Conservation (phyloP, 2,113 vertebrate genomes). For the Oxygymnocypris stewartii region DNA sequence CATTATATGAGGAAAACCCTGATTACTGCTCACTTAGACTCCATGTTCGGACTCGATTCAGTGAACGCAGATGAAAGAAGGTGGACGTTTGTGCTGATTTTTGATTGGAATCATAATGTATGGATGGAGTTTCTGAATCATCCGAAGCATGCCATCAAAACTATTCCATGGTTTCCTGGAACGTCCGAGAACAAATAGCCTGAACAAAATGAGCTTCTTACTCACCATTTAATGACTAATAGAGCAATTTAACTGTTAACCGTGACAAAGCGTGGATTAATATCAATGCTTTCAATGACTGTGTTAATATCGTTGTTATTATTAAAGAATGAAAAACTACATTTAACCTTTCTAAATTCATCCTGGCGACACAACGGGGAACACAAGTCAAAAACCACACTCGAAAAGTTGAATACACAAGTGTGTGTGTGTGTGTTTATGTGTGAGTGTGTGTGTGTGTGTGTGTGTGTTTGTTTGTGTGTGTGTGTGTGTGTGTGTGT, state of each 20-base stretch:
- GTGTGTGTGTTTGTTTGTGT: no score
- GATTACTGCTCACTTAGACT: conserved; percentile 14
- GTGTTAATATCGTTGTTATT: not conserved
- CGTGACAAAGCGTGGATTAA: conserved; percentile 8
- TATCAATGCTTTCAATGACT: not conserved
- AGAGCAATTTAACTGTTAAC: conserved; percentile 4
- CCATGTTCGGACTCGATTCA: not conserved
- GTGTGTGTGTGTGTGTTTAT: no score
- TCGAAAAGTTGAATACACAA: not conserved
- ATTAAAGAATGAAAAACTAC: not conserved
- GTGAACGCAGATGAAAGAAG: not conserved
- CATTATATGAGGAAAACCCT: not conserved
- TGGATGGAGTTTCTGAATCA: conserved; percentile 29
- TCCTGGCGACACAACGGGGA: not conserved
- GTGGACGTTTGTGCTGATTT: conserved; percentile 29
- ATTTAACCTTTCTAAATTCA: not conserved
- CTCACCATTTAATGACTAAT: not conserved
- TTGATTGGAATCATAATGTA: conserved; percentile 11
- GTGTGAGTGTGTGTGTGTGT: no score
- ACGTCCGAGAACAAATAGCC: not conserved
- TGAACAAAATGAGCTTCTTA: not conserved
- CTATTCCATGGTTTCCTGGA: conserved; percentile 7
- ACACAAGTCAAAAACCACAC: not conserved
- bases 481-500: no score
- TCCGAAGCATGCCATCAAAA: not conserved